Base-by-base conservation (phyloP, 1,140 invertebrate species). In the Lamellibrachia luymesi region DNA sequence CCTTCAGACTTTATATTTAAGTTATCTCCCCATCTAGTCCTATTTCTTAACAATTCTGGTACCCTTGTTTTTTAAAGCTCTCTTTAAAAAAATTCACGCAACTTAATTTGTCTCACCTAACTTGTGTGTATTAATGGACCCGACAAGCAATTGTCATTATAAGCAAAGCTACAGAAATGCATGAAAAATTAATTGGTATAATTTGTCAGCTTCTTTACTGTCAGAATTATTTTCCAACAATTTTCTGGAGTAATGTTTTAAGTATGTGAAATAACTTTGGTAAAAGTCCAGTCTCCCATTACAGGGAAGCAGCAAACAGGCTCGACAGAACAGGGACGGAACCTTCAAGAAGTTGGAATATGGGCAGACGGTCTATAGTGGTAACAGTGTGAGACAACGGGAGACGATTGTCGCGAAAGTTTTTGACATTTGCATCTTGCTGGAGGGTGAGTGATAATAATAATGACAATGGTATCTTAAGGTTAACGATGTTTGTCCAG, bases 351-450 rank as follows among this genome's bases (percentile, higher is more conserved):
- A 95, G 52, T 93, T 95, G 22, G 89, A 94, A 0, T 96, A 95
- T 93, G 96, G 96, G 49, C 95, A 96, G 92, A 96, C 95, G 8
- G 50, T 96, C 50, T 96, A 96, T 93, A 94, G 95, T 94, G 96
- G 96, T 0, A 94, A 96, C 90, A 95, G 95, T 93, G 94, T 96
- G 17, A 94, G 95, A 92, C 95, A 96, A 91, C 93, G 95, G 50
- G 96, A 96, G 92, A 94, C 94, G 7, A 95, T 95, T 80, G 95
- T 96, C 7, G 95, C 95, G 2, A 93, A 95, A 56, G 93, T 95
- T 50, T 95, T 96, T 90, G 95, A 96, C 91, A 95, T 96, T 17
- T 96, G 96, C 94, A 94, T 96, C 50, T 94, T 96, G 6, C 95
- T 96, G 91, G 96, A 96, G 94, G 96, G 96, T 95, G 94, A 93